These are phyloP conservation scores for Trichonephila clavata DNA, from an alignment of 1,140 invertebrate genomes.

Conservation along the genomic window DNA sequence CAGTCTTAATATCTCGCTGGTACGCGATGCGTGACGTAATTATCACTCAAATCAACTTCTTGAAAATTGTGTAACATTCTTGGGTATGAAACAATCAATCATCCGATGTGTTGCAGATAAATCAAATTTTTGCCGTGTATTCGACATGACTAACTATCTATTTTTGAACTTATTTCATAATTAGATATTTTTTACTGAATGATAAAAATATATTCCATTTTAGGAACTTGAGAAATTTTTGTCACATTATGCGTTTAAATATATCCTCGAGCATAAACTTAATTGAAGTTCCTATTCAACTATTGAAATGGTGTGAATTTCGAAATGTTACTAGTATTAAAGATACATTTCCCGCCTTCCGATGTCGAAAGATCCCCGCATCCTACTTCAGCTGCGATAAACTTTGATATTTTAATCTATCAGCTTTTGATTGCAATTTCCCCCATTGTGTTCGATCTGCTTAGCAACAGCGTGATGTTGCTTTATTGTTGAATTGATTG, in stretches of 20 bases:
- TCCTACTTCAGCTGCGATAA: not conserved
- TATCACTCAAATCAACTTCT: too few species aligned
- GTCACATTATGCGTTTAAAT: not conserved
- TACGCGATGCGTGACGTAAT: too few species aligned
- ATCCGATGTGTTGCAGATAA: too few species aligned
- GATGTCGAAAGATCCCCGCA: not conserved
- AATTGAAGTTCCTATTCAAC: not conserved
- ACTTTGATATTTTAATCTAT: not conserved
- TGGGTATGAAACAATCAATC: too few species aligned
- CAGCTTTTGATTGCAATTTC: not conserved
- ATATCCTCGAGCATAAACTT: not conserved
- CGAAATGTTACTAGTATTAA: too few species aligned
- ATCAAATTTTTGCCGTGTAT: too few species aligned
- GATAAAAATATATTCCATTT: too few species aligned
- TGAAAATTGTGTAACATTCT: too few species aligned
- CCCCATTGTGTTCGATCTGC: not conserved
- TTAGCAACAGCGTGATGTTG: conserved; percentile 7
- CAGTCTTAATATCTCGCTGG: too few species aligned
- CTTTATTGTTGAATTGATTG: conserved; percentile 6
- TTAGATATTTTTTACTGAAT: too few species aligned
- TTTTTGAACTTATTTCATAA: too few species aligned
- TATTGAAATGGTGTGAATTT: not conserved
- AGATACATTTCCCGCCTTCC: not conserved
- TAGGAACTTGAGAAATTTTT: not conserved
- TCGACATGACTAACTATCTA: too few species aligned